Evolutionary conservation across 2,797 vertebrate genomes (phyloP), one percentile per base, ranked within the genome.

Genomic region (Phoeniculus purpureus): DNA sequence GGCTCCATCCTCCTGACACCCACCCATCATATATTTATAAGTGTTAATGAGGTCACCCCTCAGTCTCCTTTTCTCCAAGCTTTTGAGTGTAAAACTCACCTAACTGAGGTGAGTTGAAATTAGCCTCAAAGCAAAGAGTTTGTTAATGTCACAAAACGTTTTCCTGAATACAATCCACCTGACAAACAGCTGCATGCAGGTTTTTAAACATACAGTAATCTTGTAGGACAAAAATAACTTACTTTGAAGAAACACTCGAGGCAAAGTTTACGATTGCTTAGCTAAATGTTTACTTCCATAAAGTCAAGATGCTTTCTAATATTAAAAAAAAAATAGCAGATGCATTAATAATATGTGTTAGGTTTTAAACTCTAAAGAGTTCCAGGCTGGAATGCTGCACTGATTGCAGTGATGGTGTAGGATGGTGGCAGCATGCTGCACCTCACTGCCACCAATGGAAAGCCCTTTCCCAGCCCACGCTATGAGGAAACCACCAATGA

Each of bases 251-350:
- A 85, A 66, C 0, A 31, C 45, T 64, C 34, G 11, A 81, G 66
- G 66, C 20, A 85, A 89, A 89, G 74, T 85, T 89, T 92, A 91
- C 18, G 23, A 32, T 23, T 89, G 27, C 64, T 78, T 60, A 81
- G 27, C 68, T 58, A 89, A 89, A 85, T 73, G 16, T 92, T 90
- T 92, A 79, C 71, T 48, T 73, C 40, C 67, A 67, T 58, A 34
- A 83, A 86, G 67, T 58, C 56, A 77, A 87, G 60, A 66, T 60
- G 27, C 20, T 73, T 87, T 87, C 26, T 1, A 1, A 54, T 50
- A 87, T 56, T 51, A 52, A 48, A 31, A 52, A 52, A 48, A 37
- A 17, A 1, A 48, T 43, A 12, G 1, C n/a, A 43, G 43, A 65
- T 52, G 20, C 0, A 1, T 78, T 9, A 37, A 12, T 37, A 37